Evolutionary conservation across 2,888 invertebrate species (phyloP).

Genomic region (Crematogaster levior): DNA sequence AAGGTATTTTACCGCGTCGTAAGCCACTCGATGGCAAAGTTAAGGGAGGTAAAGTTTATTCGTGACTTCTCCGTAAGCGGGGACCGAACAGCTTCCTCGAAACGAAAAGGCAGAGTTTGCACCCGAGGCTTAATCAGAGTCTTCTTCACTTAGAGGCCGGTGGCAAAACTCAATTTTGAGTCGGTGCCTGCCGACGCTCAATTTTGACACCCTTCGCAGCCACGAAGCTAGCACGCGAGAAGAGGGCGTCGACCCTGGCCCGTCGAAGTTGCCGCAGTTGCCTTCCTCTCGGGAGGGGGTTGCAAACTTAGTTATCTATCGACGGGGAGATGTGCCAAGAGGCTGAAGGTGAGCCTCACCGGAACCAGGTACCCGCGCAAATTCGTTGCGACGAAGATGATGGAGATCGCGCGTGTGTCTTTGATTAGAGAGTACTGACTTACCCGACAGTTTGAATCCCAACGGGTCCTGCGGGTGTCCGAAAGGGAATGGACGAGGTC

Average conservation of each 20-base stretch:
- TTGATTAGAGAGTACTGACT: constrained; percentile 80
- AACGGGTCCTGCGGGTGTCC: constrained; percentile 91
- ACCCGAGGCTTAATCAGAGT: constrained; percentile 83
- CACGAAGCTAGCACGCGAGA: constrained; percentile 71
- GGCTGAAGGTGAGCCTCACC: constrained; percentile 53
- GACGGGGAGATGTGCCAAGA: constrained; percentile 70
- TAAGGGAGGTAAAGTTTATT: constrained; percentile 62
- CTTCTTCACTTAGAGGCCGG: constrained; percentile 81
- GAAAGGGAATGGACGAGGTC: constrained; percentile 91
- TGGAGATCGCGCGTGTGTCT: constrained; percentile 36
- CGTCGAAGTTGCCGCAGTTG: constrained; percentile 45
- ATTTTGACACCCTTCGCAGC: constrained; percentile 84
- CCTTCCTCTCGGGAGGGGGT: constrained; percentile 61
- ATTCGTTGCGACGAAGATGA: constrained; percentile 43
- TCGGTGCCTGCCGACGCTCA: constrained; percentile 80
- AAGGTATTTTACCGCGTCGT: constrained; percentile 11
- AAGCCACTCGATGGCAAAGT: constrained; percentile 46
- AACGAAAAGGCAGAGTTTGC: constrained; percentile 79
- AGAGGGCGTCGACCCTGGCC: constrained; percentile 56
- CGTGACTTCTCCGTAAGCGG: constrained; percentile 13
- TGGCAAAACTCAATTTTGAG: constrained; percentile 85
- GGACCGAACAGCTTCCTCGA: constrained; percentile 52
- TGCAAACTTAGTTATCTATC: constrained; percentile 83
- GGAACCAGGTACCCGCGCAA: constrained; percentile 55
- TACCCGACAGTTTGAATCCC: constrained; percentile 95